Base-by-base conservation (phyloP, 2,888 invertebrate species). In the Xylota sylvarum region DNA sequence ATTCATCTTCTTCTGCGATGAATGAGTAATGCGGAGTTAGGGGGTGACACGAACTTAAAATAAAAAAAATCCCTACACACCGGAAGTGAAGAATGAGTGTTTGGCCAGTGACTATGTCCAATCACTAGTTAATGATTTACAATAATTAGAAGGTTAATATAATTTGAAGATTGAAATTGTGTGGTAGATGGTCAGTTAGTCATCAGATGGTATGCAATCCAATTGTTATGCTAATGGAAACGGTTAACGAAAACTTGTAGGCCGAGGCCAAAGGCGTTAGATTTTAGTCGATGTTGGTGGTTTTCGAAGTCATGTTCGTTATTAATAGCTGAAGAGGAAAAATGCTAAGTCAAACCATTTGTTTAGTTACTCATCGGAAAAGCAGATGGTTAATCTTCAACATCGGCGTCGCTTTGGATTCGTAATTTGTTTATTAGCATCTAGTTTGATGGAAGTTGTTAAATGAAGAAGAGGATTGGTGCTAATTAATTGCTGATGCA, bases 21-120 rank as follows among this genome's bases (percentile, higher is more conserved):
- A 23, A 23, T 80, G 65, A 67, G 65, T 80, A 73, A 80, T 50
- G 37, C 46, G 35, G 50, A 35, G 5, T 48, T 32, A 12, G 67
- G 69, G 69, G 40, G 50, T n/a, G 70, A 52, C 50, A 35, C 0
- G 12, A 35, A 58, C 12, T 40, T 46, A 46, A 58, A 60, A 48
- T n/a, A 58, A 58, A 48, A 60, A 62, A 70, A 79, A 5, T 64
- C 79, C 79, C 79, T 79, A 55, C 27, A 37, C 69, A 64, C 64
- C 79, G 70, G 79, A 79, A 70, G 70, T 46, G 19, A 56, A 17
- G 35, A 64, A 17, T 48, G 79, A 70, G 70, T 79, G n/a, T 40
- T 78, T 70, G 14, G 23, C 35, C 62, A 55, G 35, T 78, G 69
- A 78, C 52, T 78, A 35, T 43, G 58, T 40, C 58, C 30, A 55